Conservation (phyloP, 1,140 invertebrate genomes). For the Drosophila suzukii region DNA sequence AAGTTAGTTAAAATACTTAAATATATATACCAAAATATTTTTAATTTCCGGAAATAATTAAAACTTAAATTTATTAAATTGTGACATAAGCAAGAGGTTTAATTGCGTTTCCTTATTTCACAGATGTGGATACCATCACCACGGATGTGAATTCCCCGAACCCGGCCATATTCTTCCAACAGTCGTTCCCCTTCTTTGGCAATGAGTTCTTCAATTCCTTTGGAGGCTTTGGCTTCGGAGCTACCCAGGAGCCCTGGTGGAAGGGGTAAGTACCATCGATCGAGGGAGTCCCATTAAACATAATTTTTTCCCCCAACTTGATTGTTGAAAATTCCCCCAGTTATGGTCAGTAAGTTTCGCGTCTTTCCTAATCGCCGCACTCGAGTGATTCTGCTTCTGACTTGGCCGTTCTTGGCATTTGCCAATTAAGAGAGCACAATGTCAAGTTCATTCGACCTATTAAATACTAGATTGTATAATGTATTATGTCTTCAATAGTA, state of each 20-base stretch:
- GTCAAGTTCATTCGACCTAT: conserved; percentile 70
- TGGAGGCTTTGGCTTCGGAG: conserved; percentile 73
- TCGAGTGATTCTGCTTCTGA: conserved; percentile 43
- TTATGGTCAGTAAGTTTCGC: conserved; percentile 48
- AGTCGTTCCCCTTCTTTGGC: conserved; percentile 82
- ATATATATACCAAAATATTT: too few species aligned
- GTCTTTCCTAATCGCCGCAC: conserved; percentile 68
- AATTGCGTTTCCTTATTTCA: conserved; percentile 2
- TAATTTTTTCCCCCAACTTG: neutral
- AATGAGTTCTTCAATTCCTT: conserved; percentile 81
- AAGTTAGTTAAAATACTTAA: too few species aligned
- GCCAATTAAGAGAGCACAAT: conserved; percentile 66
- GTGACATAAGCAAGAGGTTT: neutral
- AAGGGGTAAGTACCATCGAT: conserved; percentile 84
- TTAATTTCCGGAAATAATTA: neutral
- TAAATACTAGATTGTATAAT: conserved; percentile 53
- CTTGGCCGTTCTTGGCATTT: conserved; percentile 62
- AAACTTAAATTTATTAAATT: neutral
- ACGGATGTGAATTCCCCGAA: conserved; percentile 74
- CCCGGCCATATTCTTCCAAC: conserved; percentile 76
- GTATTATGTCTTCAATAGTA: conserved; percentile 28
- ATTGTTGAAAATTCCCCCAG: conserved; percentile 4
- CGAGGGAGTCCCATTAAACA: neutral
- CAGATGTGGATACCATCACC: conserved; percentile 73
- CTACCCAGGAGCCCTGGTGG: conserved; percentile 83